These are phyloP conservation scores for Drosophila algonquin DNA, from an alignment of 2,888 invertebrate species.

Conservation along the genomic window DNA sequence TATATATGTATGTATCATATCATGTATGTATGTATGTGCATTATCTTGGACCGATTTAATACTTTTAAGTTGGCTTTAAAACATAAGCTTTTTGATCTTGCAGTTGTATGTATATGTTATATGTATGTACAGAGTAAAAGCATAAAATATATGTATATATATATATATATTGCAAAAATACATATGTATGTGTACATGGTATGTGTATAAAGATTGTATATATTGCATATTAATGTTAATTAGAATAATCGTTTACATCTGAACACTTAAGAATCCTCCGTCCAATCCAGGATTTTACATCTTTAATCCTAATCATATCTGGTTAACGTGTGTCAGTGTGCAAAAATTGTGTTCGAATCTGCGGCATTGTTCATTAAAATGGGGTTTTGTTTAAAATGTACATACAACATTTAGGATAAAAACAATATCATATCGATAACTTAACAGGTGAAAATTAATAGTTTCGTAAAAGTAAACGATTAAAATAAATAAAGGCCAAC, in stretches of 20 bases:
- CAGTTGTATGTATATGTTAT: constrained; percentile 41
- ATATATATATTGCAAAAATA: constrained; percentile 70
- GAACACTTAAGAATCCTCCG: constrained; percentile 65
- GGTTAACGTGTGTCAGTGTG: constrained; percentile 45
- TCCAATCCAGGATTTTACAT: constrained; percentile 44
- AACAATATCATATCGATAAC: constrained; percentile 52
- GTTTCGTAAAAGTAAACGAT: constrained; percentile 51
- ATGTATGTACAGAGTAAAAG: constrained; percentile 61
- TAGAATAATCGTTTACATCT: constrained; percentile 72
- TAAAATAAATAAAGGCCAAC: constrained; percentile 69
- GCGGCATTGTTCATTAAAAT: constrained; percentile 62
- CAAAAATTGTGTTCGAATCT: constrained; percentile 59
- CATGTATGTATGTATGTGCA: constrained; percentile 42
- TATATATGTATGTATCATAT: not conserved
- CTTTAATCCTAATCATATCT: constrained; percentile 52
- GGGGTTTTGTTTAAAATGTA: constrained; percentile 45
- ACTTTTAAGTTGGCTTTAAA: constrained; percentile 61
- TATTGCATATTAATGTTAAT: constrained; percentile 66
- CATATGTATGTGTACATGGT: constrained; percentile 51
- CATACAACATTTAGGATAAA: constrained; percentile 51
- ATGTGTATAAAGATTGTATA: constrained; percentile 47
- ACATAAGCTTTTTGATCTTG: constrained; percentile 54
- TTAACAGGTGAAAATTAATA: constrained; percentile 61
- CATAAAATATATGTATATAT: constrained; percentile 58
- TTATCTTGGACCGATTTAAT: constrained; percentile 71